Evolutionary conservation across 2,888 invertebrate species (phyloP), one percentile per base, ranked within the genome.

Genomic region (Lasiommata megera): DNA sequence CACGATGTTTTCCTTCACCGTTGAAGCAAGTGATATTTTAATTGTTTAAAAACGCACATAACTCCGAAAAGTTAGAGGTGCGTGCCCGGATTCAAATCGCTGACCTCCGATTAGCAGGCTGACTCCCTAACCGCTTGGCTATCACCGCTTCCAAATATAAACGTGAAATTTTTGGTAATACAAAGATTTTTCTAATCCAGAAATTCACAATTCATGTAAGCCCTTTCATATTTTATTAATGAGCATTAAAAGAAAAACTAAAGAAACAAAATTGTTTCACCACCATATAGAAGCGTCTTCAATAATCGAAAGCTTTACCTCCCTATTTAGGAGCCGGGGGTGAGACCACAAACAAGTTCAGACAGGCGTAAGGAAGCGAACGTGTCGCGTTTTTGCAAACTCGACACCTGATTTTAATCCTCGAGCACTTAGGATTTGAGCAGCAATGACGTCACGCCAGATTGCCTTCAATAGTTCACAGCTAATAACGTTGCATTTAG

Each of bases 331-430:
- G 63, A 67, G 67, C 59, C 58, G 65, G 62, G 58, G 56, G 34
- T 50, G 53, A 54, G 61, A 72, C 71, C 61, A 66, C 73, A 84
- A 87, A 89, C 75, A 74, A 79, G 80, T 71, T 77, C 77, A 82
- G 89, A 88, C 89, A 88, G 70, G 77, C 88, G 85, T 84, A 74
- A 79, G 62, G 74, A 72, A 58, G 68, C 67, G 72, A 79, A 82
- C 84, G 77, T 84, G 87, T 85, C 86, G 76, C 77, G 76, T 78
- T 79, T 71, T 72, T 78, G 75, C 74, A 68, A 67, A 66, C 67
- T 70, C 74, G 73, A 66, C 82, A 84, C 83, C 82, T 81, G 68
- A 68, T 63, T 71, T 73, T 83, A 83, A 84, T 81, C 80, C 72
- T 63, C 62, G 52, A 64, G 79, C 85, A 86, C 85, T 86, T 76